Percentiles rank a stretch among this genome's conserved stretches.
These are phyloP conservation scores for Platanista minor DNA, from an alignment of 2,113 vertebrate genomes.

Conservation along the genomic window DNA sequence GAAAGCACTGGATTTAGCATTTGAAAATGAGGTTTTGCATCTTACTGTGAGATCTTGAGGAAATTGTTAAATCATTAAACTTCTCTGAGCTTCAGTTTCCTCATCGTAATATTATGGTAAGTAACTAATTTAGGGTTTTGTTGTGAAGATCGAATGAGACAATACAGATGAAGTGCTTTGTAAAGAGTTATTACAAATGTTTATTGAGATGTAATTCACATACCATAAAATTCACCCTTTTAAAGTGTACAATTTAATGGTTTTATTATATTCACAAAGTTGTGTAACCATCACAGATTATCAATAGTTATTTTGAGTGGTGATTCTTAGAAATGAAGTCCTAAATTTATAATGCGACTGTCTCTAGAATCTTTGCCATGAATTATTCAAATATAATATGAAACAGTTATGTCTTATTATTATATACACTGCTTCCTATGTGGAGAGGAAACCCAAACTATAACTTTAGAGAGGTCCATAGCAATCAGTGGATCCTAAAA, in stretches of 20 bases:
- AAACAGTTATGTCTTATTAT: neutral
- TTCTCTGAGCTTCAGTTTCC: neutral
- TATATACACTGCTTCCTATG: neutral
- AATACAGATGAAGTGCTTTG: neutral
- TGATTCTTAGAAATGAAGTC: neutral
- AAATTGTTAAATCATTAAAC: neutral
- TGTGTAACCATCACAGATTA: neutral
- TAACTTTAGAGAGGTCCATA: neutral
- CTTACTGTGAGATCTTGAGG: neutral
- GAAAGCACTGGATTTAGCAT: neutral
- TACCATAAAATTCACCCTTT: neutral
- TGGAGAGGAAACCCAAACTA: neutral
- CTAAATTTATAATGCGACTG: neutral
- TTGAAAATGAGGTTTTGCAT: neutral
- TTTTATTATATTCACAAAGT: neutral
- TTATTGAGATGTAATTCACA: neutral
- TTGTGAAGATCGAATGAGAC: neutral
- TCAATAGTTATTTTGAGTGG: neutral
- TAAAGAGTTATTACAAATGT: neutral
- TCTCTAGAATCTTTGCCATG: neutral
- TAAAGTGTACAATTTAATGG: neutral
- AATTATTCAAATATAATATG: neutral
- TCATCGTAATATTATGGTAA: neutral
- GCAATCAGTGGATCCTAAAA: neutral
- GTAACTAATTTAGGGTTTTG: neutral